Percentiles rank a stretch among this genome's conserved stretches.
These are phyloP conservation scores for Aricia artaxerxes DNA, from an alignment of 2,888 invertebrate species.

Conservation along the genomic window DNA sequence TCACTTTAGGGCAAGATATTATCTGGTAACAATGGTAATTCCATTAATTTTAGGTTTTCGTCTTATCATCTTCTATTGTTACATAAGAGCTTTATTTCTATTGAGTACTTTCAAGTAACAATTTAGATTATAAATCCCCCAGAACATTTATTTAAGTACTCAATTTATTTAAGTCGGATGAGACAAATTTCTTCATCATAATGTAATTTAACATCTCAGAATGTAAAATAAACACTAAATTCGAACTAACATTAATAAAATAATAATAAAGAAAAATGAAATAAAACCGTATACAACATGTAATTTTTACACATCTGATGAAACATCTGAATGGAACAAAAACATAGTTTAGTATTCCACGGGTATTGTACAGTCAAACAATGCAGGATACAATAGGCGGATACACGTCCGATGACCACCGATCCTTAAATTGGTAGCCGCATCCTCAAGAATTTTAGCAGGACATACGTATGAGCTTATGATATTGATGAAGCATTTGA, in stretches of 20 bases:
- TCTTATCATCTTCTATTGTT: constrained; percentile 10
- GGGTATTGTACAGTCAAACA: constrained; percentile 54
- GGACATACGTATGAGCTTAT: not conserved
- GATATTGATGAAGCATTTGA: not conserved
- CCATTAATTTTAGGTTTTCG: not conserved
- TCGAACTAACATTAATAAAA: too few relatives aligned
- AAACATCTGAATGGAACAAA: not conserved
- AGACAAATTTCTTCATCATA: not conserved
- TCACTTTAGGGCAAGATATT: constrained; percentile 5
- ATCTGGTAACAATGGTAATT: not conserved
- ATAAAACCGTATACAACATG: too few relatives aligned
- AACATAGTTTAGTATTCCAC: constrained; percentile 40
- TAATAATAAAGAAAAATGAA: too few relatives aligned
- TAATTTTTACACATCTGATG: not conserved
- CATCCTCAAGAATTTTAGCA: constrained; percentile 16
- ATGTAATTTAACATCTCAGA: not conserved
- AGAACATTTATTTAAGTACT: not conserved
- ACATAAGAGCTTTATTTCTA: not conserved
- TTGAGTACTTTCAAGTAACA: not conserved
- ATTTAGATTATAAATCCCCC: not conserved
- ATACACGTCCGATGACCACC: constrained; percentile 52
- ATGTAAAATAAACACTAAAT: too few relatives aligned
- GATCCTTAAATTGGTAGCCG: constrained; percentile 26
- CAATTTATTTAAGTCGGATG: not conserved
- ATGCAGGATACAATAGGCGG: constrained; percentile 67